Evolutionary conservation across 2,888 invertebrate genomes (phyloP), one percentile per base, ranked within the genome.

Genomic region (Hybos culiciformis): DNA sequence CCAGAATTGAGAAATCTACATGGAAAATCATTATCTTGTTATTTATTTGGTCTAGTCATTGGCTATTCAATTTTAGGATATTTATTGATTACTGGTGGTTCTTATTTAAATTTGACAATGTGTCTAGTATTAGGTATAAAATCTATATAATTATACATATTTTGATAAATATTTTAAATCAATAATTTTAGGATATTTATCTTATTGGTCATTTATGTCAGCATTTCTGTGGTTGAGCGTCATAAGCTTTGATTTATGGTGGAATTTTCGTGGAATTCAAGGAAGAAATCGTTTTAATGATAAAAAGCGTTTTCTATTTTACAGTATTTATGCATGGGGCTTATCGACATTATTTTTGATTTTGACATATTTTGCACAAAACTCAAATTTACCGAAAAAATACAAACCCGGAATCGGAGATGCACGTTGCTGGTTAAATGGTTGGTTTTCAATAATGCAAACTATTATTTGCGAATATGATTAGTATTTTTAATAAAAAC

Each of bases 211-310:
- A 45, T 82, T 85, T 57, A 72, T 84, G 65, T 75, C 79, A 19
- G 80, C 81, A 49, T 86, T 87, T 69, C 80, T 83, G 59, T 87
- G 87, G 87, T 71, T 87, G 53, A 85, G 84, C 57, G 78, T 85
- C 11, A 85, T 86, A 73, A 85, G 86, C 60, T 78, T 83, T 59
- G 85, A 86, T 58, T 79, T 87, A 54, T 86, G 82, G 80, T 77
- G 79, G 68, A 52, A 51, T 40, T 54, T 61, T 23, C 51, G 53
- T 1, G 49, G 46, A 2, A 50, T 14, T n/a, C 32, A 12, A 9
- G 36, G 21, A 5, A 4, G 36, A 21, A 36, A 21, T 18, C 20
- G 19, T n/a, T 29, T n/a, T n/a, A 36, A 19, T 14, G 36, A 19
- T 12, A 20, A 14, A 36, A 65, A 63, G 40, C 56, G 63, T 2